Evolutionary conservation across 2,797 vertebrate species (phyloP).

Genomic region (Octomys mimax): DNA sequence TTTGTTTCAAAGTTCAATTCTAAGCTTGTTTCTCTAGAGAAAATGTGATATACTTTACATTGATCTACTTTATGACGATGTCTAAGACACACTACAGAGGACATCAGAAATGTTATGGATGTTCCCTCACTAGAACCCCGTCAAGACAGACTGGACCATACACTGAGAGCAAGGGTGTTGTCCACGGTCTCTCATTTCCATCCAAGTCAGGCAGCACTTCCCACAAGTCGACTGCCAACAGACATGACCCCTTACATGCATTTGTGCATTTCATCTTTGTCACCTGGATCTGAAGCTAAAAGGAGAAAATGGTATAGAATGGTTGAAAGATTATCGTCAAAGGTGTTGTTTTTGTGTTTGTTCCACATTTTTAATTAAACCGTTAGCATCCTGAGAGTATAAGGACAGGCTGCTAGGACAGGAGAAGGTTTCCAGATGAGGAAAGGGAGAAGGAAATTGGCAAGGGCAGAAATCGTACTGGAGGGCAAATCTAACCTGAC

Average conservation of each 20-base stretch:
- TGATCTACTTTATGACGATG: background rate
- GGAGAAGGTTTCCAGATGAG: background rate
- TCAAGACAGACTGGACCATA: background rate
- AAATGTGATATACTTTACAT: background rate
- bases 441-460: background rate
- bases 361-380: background rate
- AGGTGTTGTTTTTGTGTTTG: background rate
- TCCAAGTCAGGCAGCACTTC: background rate
- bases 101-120: background rate
- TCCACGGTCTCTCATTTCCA: background rate
- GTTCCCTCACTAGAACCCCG: background rate
- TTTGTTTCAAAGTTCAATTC: slow-evolving; percentile 18
- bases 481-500: background rate
- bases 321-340: background rate
- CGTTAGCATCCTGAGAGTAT: background rate
- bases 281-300: background rate
- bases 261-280: background rate
- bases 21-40: slow-evolving; percentile 23
- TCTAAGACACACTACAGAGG: background rate
- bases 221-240: background rate
- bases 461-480: background rate
- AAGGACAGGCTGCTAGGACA: background rate
- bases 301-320: background rate
- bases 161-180: background rate
- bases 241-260: background rate